Base-by-base conservation (phyloP, 2,113 vertebrate species). In the Psettodes erumei region DNA sequence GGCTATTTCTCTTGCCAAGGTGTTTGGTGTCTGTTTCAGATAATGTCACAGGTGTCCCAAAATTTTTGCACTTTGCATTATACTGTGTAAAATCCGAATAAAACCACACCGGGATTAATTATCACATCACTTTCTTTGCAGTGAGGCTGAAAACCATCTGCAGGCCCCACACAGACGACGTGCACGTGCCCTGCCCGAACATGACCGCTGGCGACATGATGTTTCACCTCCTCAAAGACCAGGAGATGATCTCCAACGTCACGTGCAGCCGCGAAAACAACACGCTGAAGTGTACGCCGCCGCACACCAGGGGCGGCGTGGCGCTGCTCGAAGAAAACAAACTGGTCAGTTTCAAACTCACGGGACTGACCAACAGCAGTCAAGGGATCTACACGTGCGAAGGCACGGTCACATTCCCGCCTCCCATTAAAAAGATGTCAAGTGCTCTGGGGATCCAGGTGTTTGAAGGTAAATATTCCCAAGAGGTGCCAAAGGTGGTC, bases 341-440 rank as follows among this genome's bases (percentile, higher is more conserved):
- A 0, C 11, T 42, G 0, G 9, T 33, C 1, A 23, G 27, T 8
- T 81, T 89, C 27, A n/a, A 0, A 11, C 3, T 90, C 1, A 48
- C 6, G 0, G 38, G 28, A 9, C 19, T 62, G 33, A 37, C 0
- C 1, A 18, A 11, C 21, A 50, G 8, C 0, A 54, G 12, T 18
- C n/a, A 48, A 0, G 83, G 48, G 0, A 0, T 73, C 9, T 93
- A 92, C 68, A 61, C 2, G 1, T 93, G 93, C n/a, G n/a, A 50
- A 11, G 32, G 11, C 16, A 27, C 0, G 0, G 3, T 7, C 2
- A 8, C 0, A 0, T 88, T 3, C 56, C 93, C 92, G 8, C 89
- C 92, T 10, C 93, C 93, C 1, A 1, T 37, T 1, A 2, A 0
- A 4, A 0, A 0, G 0, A 1, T 0, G 0, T 0, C 0, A 12